Evolutionary conservation across 2,797 vertebrate species (phyloP).

Genomic region (Anas flavirostris): DNA sequence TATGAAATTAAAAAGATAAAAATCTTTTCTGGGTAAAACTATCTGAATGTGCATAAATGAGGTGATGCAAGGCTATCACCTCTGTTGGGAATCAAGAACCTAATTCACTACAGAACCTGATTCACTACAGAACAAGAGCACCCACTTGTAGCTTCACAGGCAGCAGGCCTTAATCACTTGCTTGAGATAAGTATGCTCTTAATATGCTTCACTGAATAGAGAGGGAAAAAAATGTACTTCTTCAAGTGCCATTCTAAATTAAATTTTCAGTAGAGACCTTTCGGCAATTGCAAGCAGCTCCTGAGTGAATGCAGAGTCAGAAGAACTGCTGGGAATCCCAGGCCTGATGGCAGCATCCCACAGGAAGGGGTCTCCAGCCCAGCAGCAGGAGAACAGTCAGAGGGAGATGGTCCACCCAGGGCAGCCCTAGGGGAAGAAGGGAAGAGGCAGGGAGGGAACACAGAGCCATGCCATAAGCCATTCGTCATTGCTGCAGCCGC

Average conservation of each 20-base stretch:
- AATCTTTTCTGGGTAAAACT: neutral
- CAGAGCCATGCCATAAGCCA: neutral
- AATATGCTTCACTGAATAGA: neutral
- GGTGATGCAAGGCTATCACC: neutral
- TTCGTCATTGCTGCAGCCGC: slow-evolving; percentile 23
- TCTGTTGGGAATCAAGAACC: neutral
- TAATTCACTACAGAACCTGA: neutral
- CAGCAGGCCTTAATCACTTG: neutral
- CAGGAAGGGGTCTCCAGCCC: neutral
- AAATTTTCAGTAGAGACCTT: neutral
- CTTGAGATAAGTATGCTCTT: neutral
- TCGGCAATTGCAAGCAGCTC: neutral
- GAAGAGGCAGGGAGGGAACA: neutral
- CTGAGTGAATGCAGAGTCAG: neutral
- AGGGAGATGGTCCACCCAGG: neutral
- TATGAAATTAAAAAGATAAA: neutral
- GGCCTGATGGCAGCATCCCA: neutral
- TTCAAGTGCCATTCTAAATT: neutral
- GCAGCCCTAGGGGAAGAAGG: neutral
- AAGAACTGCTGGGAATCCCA: neutral
- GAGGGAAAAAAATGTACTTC: neutral
- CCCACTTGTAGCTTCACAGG: neutral
- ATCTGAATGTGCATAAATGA: neutral
- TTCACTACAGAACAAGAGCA: neutral
- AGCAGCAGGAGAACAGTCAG: neutral